These are phyloP conservation scores for Chitala chitala DNA, from an alignment of 2,113 vertebrate genomes.

Conservation along the genomic window DNA sequence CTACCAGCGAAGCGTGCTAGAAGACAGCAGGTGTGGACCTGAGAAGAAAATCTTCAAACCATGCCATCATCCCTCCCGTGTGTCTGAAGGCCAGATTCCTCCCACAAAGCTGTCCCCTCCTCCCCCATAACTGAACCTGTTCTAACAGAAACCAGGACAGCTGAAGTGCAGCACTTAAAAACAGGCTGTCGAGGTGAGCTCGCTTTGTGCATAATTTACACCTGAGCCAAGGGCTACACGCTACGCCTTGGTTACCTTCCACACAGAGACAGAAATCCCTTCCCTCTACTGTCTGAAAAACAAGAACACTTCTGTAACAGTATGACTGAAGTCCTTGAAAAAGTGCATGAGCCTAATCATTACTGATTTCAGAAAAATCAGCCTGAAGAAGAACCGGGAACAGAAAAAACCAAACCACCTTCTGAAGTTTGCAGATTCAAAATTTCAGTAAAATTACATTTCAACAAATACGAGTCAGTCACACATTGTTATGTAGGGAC, in stretches of 20 bases:
- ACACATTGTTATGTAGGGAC: too few relatives aligned
- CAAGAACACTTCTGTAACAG: neutral
- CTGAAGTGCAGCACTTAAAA: conserved; percentile 13
- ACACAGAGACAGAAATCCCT: conserved; percentile 32
- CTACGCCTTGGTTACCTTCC: neutral
- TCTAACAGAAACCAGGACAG: conserved; percentile 16
- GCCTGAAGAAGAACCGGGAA: too few relatives aligned
- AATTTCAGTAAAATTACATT: too few relatives aligned
- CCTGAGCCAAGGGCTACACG: conserved; percentile 1
- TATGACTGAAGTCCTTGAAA: neutral
- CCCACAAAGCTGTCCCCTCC: neutral
- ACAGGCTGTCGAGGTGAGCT: neutral
- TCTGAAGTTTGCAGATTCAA: too few relatives aligned
- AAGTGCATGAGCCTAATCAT: neutral
- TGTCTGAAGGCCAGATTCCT: conserved; percentile 10
- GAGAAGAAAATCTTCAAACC: neutral
- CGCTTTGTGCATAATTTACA: neutral
- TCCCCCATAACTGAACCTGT: conserved; percentile 10
- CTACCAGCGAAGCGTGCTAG: neutral
- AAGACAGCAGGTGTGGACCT: neutral
- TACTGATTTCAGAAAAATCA: too few relatives aligned
- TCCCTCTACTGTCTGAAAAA: neutral
- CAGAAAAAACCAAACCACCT: too few relatives aligned
- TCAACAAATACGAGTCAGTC: too few relatives aligned
- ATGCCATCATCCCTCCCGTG: neutral